Evolutionary conservation across 2,113 vertebrate species (phyloP).

Genomic region (Platysteira castanea): DNA sequence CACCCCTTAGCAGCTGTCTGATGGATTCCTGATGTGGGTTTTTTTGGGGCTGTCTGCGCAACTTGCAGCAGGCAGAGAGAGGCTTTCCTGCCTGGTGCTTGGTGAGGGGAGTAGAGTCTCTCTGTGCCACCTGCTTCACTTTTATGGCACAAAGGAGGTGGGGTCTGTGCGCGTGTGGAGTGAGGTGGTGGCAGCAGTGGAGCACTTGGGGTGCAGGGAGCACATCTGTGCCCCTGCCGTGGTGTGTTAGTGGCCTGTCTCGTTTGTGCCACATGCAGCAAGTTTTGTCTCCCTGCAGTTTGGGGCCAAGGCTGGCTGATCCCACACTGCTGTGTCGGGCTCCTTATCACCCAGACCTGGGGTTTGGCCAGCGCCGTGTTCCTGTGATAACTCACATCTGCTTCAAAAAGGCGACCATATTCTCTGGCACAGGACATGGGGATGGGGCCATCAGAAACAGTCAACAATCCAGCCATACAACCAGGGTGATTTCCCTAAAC

Average conservation of each 20-base stretch:
- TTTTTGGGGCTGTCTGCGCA: neutral
- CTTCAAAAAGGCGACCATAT: fast-evolving
- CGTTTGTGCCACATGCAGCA: fast-evolving
- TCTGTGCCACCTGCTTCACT: neutral
- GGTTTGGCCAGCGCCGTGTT: fast-evolving
- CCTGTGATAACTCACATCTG: neutral
- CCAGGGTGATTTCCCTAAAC: neutral
- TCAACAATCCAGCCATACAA: neutral
- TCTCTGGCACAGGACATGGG: neutral
- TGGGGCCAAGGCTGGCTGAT: neutral
- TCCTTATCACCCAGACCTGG: neutral
- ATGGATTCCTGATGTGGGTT: neutral
- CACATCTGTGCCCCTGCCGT: fast-evolving
- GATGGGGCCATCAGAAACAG: neutral
- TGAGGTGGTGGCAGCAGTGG: fast-evolving
- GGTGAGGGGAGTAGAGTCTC: neutral
- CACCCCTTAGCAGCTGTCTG: neutral
- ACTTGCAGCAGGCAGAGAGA: neutral
- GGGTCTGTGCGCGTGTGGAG: fast-evolving
- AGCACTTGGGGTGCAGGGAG: neutral
- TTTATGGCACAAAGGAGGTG: fast-evolving
- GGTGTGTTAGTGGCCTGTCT: fast-evolving
- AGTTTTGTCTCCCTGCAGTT: neutral
- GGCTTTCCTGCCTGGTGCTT: neutral
- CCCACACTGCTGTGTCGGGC: neutral